phyloP scores from a whole-genome alignment of 2,888 invertebrate species.

The Galeruca laticollis region DNA sequence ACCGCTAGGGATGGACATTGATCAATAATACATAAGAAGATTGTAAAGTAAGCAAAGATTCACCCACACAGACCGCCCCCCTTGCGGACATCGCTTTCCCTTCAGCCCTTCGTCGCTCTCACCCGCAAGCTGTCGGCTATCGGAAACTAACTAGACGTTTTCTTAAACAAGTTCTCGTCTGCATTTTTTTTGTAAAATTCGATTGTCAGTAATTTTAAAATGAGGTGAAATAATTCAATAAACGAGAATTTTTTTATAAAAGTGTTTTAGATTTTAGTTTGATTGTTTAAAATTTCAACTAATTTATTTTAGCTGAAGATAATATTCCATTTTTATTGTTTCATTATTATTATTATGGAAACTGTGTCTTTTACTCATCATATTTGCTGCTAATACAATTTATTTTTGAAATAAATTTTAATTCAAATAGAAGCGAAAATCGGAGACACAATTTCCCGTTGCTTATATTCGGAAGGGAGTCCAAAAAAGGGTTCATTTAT shows the following conservation, averaged over 20 bases:
- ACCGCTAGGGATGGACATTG: slow-evolving; percentile 68
- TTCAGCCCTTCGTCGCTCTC: slow-evolving; percentile 7
- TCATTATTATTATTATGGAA: not conserved
- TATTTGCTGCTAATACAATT: not conserved
- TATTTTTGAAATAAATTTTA: not conserved
- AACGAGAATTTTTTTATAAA: too few species aligned
- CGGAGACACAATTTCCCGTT: slow-evolving; percentile 7
- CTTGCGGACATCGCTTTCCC: slow-evolving; percentile 45
- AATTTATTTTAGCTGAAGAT: too few species aligned
- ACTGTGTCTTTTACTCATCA: not conserved
- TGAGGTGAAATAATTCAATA: too few species aligned
- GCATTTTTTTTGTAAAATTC: not conserved
- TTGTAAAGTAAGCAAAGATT: slow-evolving; percentile 68
- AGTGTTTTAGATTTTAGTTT: too few species aligned
- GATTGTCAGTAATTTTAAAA: too few species aligned
- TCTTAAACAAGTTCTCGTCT: not conserved
- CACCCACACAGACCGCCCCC: slow-evolving; percentile 44
- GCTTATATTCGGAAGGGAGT: slow-evolving; percentile 1
- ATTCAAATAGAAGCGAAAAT: not conserved
- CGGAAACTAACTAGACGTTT: slow-evolving; percentile 26
- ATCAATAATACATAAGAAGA: slow-evolving; percentile 68
- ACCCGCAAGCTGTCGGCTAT: not conserved
- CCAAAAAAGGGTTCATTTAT: slow-evolving; percentile 55
- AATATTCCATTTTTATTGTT: not conserved
- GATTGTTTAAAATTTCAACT: too few species aligned